Base-by-base conservation (phyloP, 1,140 invertebrate species). In the Teleogryllus occipitalis region DNA sequence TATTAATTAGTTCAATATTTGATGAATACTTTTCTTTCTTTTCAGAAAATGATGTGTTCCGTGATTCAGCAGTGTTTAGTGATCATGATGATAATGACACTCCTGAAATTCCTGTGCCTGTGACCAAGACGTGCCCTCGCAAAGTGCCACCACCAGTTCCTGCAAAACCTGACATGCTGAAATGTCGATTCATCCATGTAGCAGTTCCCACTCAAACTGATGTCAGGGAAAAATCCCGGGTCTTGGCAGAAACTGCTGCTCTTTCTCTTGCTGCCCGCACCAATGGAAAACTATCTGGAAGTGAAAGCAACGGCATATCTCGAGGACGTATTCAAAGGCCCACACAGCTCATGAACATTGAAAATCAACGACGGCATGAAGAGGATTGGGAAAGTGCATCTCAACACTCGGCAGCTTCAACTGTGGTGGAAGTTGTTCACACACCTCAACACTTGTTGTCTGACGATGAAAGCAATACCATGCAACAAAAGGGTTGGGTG, bases 11-110 rank as follows among this genome's bases (percentile, higher is more conserved):
- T 39, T 39, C 27, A 39, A 39, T 65, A 65, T 65, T 65, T 65
- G 18, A 14, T 10, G 54, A 14, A 65, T 65, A 14, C 54, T 65
- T 18, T 3, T 65, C 54, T 65, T 3, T 18, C 7, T 74, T 77
- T 79, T 86, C 85, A 82, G 86, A 87, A 8, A 90, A 91, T 79
- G 92, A 93, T 80, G 89, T 90, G 1, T 94, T 94, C 83, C 88
- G 94, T 82, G 94, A 95, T 84, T 94, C 93, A 83, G 94, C 94
- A 82, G 93, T 95, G 83, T 95, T 95, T 83, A 95, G 93, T 78
- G 94, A 95, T 82, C 88, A 87, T 22, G 89, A 92, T 80, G 78
- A 82, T 0, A 76, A 84, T 2, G 80, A 78, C 46, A 21, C 73
- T 48, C 47, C 47, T 49, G 39, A 2, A 0, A 65, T 18, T 47